These are phyloP conservation scores for Tetragonisca angustula DNA, from an alignment of 2,888 invertebrate genomes.

Conservation along the genomic window DNA sequence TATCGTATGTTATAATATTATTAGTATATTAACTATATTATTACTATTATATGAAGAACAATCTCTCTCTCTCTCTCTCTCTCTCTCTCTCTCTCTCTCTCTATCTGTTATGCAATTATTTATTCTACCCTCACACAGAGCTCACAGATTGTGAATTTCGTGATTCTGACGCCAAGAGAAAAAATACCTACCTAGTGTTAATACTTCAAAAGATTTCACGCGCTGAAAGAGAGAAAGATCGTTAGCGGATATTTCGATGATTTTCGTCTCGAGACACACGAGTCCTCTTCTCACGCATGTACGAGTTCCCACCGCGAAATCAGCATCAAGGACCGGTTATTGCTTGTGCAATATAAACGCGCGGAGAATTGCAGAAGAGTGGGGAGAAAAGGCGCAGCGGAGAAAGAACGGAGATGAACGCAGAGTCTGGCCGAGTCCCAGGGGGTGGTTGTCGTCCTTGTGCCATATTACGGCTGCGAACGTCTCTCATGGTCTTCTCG, in stretches of 20 bases:
- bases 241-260: background rate
- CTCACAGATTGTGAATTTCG: too few species aligned
- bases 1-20: too few species aligned
- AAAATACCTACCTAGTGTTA: too few species aligned
- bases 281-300: conserved; percentile 14
- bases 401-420: conserved; percentile 34
- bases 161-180: too few species aligned
- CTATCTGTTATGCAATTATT: too few species aligned
- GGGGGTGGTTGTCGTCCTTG: conserved; percentile 64
- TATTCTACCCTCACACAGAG: too few species aligned
- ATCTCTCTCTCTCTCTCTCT: too few species aligned
- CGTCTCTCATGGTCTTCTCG: conserved; percentile 17
- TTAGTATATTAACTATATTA: too few species aligned
- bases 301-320: conserved; percentile 40
- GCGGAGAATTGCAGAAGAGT: conserved; percentile 8
- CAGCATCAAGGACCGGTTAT: conserved; percentile 56
- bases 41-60: too few species aligned
- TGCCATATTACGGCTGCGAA: conserved; percentile 50
- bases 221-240: background rate
- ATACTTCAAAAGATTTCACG: background rate
- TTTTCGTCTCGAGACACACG: conserved; percentile 17
- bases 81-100: too few species aligned
- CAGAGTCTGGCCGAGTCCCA: conserved; percentile 42
- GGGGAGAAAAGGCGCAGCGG: background rate
- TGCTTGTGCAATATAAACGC: conserved; percentile 61